phyloP scores from a whole-genome alignment of 2,888 invertebrate genomes.

The Drosophila dives region DNA sequence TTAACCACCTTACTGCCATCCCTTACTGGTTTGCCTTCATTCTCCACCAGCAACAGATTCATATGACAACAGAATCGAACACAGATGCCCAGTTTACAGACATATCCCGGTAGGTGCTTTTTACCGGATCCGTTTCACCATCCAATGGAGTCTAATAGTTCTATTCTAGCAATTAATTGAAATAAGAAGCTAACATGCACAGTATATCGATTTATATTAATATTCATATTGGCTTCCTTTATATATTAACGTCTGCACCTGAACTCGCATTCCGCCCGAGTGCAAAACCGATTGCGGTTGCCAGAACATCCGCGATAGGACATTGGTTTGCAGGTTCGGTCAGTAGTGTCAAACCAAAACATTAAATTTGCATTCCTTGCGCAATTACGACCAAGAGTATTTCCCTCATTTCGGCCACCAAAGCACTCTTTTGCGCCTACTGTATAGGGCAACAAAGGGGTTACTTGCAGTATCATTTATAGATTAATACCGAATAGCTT shows the following conservation, averaged over 20 bases:
- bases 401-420: too few relatives aligned
- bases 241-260: not conserved
- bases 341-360: conserved; percentile 27
- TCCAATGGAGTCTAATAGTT: conserved; percentile 44
- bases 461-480: too few relatives aligned
- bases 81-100: conserved; percentile 64
- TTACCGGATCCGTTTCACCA: not conserved
- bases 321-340: not conserved
- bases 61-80: conserved; percentile 74
- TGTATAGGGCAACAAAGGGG: not conserved
- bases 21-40: conserved; percentile 23
- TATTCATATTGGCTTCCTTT: too few relatives aligned
- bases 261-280: not conserved
- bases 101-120: too few relatives aligned
- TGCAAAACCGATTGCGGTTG: conserved; percentile 20
- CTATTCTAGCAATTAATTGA: too few relatives aligned
- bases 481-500: too few relatives aligned
- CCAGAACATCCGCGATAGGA: conserved; percentile 19
- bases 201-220: not conserved
- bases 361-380: not conserved
- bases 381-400: not conserved
- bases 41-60: conserved; percentile 4
- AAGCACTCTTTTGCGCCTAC: not conserved
- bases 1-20: conserved; percentile 7
- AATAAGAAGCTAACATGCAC: not conserved